Conservation (phyloP, 2,113 vertebrate species). For the Nannospalax galili region DNA sequence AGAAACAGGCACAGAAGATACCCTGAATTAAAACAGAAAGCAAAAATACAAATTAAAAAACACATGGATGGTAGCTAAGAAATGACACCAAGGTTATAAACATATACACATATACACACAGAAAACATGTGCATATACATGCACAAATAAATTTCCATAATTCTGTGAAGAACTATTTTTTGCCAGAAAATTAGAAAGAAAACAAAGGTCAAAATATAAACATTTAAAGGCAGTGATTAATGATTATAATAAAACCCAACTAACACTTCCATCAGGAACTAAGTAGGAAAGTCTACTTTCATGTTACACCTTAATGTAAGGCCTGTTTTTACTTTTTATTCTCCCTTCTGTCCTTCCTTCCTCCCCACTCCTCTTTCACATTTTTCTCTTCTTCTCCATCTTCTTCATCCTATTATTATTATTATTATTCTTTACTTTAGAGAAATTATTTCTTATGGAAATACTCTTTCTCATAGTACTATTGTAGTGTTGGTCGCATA, state of each 20-base stretch:
- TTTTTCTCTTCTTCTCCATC: accelerated
- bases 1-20: too few species aligned
- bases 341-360: background rate
- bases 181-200: background rate
- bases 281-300: background rate
- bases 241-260: background rate
- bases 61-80: too few species aligned
- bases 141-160: background rate
- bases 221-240: accelerated
- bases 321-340: background rate
- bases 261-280: background rate
- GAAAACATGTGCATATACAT: background rate
- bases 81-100: background rate
- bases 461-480: background rate
- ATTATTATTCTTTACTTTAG: accelerated
- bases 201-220: background rate
- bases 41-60: too few species aligned
- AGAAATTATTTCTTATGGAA: background rate
- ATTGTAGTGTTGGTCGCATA: background rate
- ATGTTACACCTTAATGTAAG: background rate
- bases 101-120: background rate
- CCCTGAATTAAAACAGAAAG: background rate
- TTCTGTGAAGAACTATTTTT: background rate
- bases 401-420: background rate
- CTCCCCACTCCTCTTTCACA: accelerated